A percentile compares a stretch with the other conserved stretches of the same genome.
Conservation (phyloP, 2,797 vertebrate species). For the Sphenopsis melanotis region DNA sequence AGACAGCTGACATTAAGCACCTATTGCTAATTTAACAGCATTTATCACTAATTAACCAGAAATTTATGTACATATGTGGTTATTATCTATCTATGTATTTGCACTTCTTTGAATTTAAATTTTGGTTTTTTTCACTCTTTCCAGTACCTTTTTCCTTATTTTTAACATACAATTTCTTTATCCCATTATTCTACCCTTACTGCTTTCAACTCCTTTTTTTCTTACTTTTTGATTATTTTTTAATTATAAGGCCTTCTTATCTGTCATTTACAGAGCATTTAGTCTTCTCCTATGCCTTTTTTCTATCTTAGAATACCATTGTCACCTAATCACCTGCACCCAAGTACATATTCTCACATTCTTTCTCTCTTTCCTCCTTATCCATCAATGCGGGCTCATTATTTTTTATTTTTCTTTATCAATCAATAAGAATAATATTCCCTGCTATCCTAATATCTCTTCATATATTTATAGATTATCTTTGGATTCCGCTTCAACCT, state of each 20-base stretch:
- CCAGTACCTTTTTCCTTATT: not conserved
- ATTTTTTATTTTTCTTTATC: not conserved
- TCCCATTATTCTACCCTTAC: not conserved
- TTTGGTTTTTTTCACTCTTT: not conserved
- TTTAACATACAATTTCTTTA: not conserved
- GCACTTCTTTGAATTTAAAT: not conserved
- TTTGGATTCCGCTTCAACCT: not conserved
- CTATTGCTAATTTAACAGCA: not conserved
- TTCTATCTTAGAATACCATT: not conserved
- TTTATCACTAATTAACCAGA: not conserved
- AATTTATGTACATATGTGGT: not conserved
- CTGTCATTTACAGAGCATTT: not conserved
- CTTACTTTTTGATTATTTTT: not conserved
- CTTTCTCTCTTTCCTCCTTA: not conserved
- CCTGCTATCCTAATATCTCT: not conserved
- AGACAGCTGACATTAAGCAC: not conserved
- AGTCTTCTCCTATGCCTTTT: not conserved
- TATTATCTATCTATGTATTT: not conserved
- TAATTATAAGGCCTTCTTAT: not conserved
- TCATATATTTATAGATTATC: not conserved
- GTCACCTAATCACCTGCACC: not conserved
- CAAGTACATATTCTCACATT: not conserved
- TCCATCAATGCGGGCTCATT: not conserved
- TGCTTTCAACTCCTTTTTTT: not conserved
- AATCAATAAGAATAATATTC: not conserved